Evolutionary conservation across 2,113 vertebrate genomes (phyloP).

Genomic region (Delphinapterus leucas): DNA sequence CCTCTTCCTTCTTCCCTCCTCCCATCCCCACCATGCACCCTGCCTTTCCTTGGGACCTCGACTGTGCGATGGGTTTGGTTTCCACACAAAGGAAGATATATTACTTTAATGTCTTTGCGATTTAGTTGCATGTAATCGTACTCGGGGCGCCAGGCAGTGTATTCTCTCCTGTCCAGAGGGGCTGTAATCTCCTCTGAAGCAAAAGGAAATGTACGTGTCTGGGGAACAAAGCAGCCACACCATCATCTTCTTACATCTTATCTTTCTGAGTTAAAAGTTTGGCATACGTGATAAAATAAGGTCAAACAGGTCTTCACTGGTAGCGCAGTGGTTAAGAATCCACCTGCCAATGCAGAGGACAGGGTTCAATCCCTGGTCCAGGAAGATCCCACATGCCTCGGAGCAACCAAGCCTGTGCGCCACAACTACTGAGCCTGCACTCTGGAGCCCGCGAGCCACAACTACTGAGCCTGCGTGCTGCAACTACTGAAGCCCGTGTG

Average conservation of each 20-base stretch:
- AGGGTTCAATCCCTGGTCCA: too few relatives aligned
- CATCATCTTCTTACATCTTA: background rate
- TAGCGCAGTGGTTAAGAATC: too few relatives aligned
- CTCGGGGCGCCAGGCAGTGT: background rate
- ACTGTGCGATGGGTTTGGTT: background rate
- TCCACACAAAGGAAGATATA: conserved; percentile 41
- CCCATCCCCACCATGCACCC: background rate
- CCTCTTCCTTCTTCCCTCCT: background rate
- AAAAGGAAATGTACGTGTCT: background rate
- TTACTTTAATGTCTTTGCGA: conserved; percentile 12
- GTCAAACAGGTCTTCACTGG: too few relatives aligned
- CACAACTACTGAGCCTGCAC: too few relatives aligned
- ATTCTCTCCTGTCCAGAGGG: background rate
- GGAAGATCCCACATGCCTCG: too few relatives aligned
- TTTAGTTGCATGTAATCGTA: background rate
- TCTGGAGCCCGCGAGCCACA: too few relatives aligned
- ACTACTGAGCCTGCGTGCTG: too few relatives aligned
- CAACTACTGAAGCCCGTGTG: too few relatives aligned
- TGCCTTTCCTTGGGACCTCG: background rate
- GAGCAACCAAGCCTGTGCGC: too few relatives aligned
- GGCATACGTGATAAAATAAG: background rate
- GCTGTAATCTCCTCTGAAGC: background rate
- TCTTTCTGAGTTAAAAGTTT: background rate
- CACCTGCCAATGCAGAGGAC: too few relatives aligned
- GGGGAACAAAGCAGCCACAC: background rate